Conservation (phyloP, 2,888 invertebrate genomes). For the Aricia artaxerxes region DNA sequence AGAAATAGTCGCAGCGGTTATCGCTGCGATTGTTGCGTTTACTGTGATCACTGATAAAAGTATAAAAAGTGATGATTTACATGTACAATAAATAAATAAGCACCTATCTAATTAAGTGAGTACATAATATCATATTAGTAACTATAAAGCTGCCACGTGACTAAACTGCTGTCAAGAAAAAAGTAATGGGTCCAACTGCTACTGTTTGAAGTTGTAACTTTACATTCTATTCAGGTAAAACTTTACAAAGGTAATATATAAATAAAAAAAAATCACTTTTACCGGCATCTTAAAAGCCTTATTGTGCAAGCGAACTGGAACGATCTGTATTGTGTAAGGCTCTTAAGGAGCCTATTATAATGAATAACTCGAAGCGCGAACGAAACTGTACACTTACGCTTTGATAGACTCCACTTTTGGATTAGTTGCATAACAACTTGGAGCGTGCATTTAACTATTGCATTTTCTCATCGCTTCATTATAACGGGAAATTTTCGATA, state of each 20-base stretch:
- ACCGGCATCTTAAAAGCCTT: not conserved
- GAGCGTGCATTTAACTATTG: constrained; percentile 15
- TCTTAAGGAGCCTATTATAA: constrained; percentile 22
- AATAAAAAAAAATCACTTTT: not conserved
- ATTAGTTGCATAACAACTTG: constrained; percentile 29
- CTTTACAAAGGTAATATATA: not conserved
- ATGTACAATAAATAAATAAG: not conserved
- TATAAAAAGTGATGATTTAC: too few relatives aligned
- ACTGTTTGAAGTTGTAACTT: not conserved
- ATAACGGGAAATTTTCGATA: constrained; percentile 12
- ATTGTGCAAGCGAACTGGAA: not conserved
- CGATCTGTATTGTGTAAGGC: constrained; percentile 5
- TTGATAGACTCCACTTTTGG: constrained; percentile 28
- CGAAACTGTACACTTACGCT: constrained; percentile 26
- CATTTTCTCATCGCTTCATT: constrained; percentile 1
- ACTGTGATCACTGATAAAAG: too few relatives aligned
- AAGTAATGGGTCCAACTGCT: not conserved
- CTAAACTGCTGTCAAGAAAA: not conserved
- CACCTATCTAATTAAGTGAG: not conserved
- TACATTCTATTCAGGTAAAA: not conserved
- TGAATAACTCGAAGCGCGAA: constrained; percentile 28
- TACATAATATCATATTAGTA: not conserved
- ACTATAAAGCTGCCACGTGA: not conserved
- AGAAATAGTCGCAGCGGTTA: not conserved
- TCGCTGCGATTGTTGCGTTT: constrained; percentile 1